Percentiles rank a stretch among this genome's conserved stretches.
Evolutionary conservation across 1,140 invertebrate species (phyloP).

Genomic region (Pemphigus obesinymphae): DNA sequence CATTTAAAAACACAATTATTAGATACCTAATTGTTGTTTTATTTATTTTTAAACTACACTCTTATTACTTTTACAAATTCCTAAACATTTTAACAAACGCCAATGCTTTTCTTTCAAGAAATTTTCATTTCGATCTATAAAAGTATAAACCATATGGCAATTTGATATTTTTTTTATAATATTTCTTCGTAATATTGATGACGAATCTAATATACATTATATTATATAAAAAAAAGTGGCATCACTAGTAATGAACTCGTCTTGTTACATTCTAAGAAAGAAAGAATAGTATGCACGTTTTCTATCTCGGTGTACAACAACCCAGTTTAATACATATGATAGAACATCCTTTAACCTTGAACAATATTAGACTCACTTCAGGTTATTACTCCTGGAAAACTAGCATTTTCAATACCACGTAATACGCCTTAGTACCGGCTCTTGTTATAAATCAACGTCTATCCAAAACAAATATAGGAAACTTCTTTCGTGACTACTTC

Average conservation of each 20-base stretch:
- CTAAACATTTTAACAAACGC: no score
- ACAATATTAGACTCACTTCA: constrained; percentile 41
- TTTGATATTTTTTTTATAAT: background rate
- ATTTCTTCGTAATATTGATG: background rate
- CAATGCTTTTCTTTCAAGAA: background rate
- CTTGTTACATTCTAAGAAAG: constrained; percentile 33
- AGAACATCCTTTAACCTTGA: constrained; percentile 30
- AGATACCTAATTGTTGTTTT: no score
- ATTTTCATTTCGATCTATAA: background rate
- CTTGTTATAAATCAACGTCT: background rate
- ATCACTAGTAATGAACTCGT: constrained; percentile 26
- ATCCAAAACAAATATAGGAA: background rate
- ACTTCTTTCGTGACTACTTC: constrained; percentile 42
- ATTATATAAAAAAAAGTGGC: constrained; percentile 12
- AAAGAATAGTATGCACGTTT: background rate
- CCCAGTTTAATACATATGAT: constrained; percentile 24
- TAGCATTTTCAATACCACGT: constrained; percentile 19
- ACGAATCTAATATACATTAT: no score
- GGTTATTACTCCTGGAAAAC: constrained; percentile 44
- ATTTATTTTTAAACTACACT: no score
- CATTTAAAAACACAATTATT: no score
- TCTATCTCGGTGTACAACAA: constrained; percentile 22
- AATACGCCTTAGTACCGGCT: constrained; percentile 11
- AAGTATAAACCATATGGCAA: background rate
- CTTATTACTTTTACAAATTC: no score